These are phyloP conservation scores for Eutolmus rufibarbis DNA, from an alignment of 2,888 invertebrate species.

Conservation along the genomic window DNA sequence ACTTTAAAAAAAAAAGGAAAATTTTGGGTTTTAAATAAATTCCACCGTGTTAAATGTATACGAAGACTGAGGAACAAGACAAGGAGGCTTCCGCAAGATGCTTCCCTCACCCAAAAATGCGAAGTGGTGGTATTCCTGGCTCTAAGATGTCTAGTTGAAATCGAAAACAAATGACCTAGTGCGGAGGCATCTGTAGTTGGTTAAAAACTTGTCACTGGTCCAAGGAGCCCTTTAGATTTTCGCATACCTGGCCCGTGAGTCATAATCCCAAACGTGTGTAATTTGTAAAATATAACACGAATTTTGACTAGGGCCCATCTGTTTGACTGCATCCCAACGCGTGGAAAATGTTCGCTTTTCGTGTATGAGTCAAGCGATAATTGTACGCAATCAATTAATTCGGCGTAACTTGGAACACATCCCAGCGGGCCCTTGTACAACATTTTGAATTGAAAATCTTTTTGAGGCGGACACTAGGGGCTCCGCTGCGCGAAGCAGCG, in stretches of 20 bases:
- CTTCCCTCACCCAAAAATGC: background rate
- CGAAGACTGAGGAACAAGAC: background rate
- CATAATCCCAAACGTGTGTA: background rate
- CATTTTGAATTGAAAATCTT: background rate
- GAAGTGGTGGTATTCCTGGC: background rate
- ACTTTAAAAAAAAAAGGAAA: too few relatives aligned
- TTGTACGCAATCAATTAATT: constrained; percentile 23
- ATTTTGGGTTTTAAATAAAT: background rate
- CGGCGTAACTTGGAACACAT: background rate
- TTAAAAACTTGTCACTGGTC: background rate
- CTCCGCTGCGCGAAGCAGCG: background rate
- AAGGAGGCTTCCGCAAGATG: background rate
- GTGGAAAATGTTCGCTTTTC: constrained; percentile 9
- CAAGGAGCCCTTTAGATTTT: background rate
- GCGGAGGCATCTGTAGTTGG: background rate
- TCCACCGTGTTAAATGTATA: background rate
- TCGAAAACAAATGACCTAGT: background rate
- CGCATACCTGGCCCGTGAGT: background rate
- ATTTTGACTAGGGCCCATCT: background rate
- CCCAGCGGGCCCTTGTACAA: background rate
- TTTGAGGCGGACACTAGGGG: background rate
- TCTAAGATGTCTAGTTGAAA: background rate
- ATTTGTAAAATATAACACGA: background rate
- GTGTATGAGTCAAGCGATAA: constrained; percentile 25
- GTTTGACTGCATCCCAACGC: background rate